phyloP scores from a whole-genome alignment of 2,888 invertebrate genomes.

The Neelides folsomi region DNA sequence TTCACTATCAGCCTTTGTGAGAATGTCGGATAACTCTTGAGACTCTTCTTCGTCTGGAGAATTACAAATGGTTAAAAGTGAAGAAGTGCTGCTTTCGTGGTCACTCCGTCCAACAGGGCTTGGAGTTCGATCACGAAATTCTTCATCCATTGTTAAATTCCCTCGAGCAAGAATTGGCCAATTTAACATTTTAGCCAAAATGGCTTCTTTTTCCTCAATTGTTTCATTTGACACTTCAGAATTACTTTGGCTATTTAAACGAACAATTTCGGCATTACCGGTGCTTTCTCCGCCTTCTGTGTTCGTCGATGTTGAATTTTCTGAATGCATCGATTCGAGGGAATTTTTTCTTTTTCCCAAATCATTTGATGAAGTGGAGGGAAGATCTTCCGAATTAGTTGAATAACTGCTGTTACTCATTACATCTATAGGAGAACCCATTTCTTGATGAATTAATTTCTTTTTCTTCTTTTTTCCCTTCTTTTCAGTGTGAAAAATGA shows the following conservation, averaged over 20 bases:
- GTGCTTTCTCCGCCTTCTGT: too few relatives aligned
- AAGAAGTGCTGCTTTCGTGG: background rate
- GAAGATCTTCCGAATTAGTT: too few relatives aligned
- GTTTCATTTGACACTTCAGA: background rate
- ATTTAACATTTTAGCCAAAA: constrained; percentile 53
- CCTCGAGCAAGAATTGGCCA: constrained; percentile 24
- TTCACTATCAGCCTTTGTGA: background rate
- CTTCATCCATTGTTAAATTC: background rate
- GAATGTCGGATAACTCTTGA: background rate
- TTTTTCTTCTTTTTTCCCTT: constrained; percentile 36
- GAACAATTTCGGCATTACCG: too few relatives aligned
- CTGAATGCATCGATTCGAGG: too few relatives aligned
- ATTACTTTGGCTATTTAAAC: background rate
- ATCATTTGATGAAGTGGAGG: too few relatives aligned
- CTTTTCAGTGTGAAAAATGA: constrained; percentile 50
- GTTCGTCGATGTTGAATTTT: too few relatives aligned
- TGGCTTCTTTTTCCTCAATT: constrained; percentile 55
- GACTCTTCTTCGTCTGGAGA: background rate
- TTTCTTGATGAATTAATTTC: constrained; percentile 33
- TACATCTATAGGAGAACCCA: constrained; percentile 20
- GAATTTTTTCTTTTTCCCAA: too few relatives aligned
- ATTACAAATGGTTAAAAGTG: background rate
- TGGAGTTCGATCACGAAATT: background rate
- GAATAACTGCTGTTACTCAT: too few relatives aligned
- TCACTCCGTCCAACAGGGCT: background rate